Percentiles rank a stretch among this genome's conserved stretches.
Evolutionary conservation across 92 coral and sea anemone genomes (phyloP).

Genomic region (Bergia sp.): DNA sequence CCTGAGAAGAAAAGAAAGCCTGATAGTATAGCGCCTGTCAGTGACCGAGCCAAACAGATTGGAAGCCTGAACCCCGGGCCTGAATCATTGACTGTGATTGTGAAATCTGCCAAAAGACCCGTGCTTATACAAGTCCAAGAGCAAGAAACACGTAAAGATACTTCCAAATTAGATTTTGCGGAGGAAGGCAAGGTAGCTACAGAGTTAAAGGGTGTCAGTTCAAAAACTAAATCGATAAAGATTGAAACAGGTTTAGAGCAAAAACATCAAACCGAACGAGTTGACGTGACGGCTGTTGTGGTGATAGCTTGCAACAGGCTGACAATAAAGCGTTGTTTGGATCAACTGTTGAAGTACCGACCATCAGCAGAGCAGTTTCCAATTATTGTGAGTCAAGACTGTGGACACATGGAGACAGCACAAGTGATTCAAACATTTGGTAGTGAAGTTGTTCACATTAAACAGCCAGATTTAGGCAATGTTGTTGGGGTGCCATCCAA

Average conservation of each 20-base stretch:
- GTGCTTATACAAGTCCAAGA: neutral
- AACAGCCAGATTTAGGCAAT: constrained; percentile 86
- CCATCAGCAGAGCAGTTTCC: constrained; percentile 88
- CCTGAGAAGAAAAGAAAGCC: constrained; percentile 1
- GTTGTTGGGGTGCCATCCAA: constrained; percentile 74
- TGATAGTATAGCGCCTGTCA: neutral
- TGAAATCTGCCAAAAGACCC: neutral
- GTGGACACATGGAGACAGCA: constrained; percentile 86
- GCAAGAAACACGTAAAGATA: neutral
- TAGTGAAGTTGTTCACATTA: constrained; percentile 61
- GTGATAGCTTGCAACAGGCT: constrained; percentile 96
- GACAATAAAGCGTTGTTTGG: constrained; percentile 83
- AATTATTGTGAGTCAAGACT: constrained; percentile 93
- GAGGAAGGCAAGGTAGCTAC: neutral
- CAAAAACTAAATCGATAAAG: neutral
- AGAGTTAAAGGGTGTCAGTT: neutral
- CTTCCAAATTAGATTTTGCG: neutral
- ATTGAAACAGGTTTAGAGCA: neutral
- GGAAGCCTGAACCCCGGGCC: neutral
- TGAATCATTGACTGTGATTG: neutral
- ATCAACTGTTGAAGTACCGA: constrained; percentile 78
- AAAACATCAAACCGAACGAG: constrained; percentile 13
- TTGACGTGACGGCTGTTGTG: constrained; percentile 64
- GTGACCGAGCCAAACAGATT: neutral
- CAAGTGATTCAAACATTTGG: constrained; percentile 77